Base-by-base conservation (phyloP, 2,888 invertebrate genomes). In the Malacosoma neustria region DNA sequence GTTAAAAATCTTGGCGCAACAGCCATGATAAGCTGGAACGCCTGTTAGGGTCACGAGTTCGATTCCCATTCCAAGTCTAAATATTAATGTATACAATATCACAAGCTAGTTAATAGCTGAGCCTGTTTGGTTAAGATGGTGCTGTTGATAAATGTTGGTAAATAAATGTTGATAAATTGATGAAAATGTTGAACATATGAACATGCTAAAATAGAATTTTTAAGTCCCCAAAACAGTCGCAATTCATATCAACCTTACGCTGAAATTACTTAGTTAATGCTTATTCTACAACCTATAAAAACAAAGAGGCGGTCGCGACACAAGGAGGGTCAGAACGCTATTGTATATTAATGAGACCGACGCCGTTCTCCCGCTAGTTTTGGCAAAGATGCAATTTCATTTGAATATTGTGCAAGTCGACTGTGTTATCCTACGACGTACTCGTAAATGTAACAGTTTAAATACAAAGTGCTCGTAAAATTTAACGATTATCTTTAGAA, bases 331-430 rank as follows among this genome's bases (percentile, higher is more conserved):
- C 80, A 73, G 65, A 68, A 71, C 66, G 64, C 73, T 73, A 77
- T 80, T 81, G 77, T 77, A 73, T 84, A 84, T 84, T 82, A 82
- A 84, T 80, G 82, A 72, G 72, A 71, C 70, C 71, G 74, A 67
- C 72, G 72, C 79, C 63, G 68, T 82, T 80, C 69, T 60, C 73
- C 43, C 72, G 75, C 77, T 81, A 81, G 82, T 84, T 84, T 84
- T 82, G 82, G 84, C 84, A 84, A 85, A 84, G 84, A 82, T 85
- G 82, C 82, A 85, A 85, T 85, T 80, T 76, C 75, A 85, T 85
- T 85, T 85, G 82, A 85, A 85, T 85, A 82, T 77, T 79, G 79
- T 82, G 82, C 82, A 82, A 79, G 79, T 72, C 54, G 63, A 72
- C 72, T 65, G 72, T 75, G 72, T 75, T 76, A 75, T 70, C 69